These are phyloP conservation scores for Eupithecia centaureata DNA, from an alignment of 2,888 invertebrate genomes.

Conservation along the genomic window DNA sequence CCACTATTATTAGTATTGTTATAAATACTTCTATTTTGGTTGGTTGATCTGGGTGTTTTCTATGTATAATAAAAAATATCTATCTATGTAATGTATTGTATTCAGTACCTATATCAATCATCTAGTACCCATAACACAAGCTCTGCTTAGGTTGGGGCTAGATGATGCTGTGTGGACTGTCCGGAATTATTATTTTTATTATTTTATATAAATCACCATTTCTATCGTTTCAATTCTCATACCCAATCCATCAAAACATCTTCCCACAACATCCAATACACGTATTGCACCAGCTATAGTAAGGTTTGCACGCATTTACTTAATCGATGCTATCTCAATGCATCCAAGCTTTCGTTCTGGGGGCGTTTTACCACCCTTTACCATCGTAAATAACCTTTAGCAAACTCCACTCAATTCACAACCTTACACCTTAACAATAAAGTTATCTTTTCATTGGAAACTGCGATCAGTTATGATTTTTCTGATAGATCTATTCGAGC, in stretches of 20 bases:
- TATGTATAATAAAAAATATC: no score
- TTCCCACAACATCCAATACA: neutral
- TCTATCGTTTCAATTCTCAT: neutral
- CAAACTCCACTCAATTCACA: slow-evolving; percentile 44
- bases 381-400: slow-evolving; percentile 61
- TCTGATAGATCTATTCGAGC: slow-evolving; percentile 38
- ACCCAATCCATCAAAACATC: neutral
- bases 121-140: no score
- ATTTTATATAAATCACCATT: neutral
- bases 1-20: no score
- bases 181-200: no score
- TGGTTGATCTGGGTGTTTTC: no score
- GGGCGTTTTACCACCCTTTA: slow-evolving; percentile 67
- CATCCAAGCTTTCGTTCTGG: slow-evolving; percentile 60
- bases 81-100: no score
- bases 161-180: no score
- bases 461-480: slow-evolving; percentile 43
- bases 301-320: slow-evolving; percentile 69
- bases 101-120: no score
- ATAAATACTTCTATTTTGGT: no score
- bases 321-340: slow-evolving; percentile 53
- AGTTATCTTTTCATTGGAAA: slow-evolving; percentile 47
- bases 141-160: no score
- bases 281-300: slow-evolving; percentile 21
- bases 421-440: slow-evolving; percentile 47